Percentiles rank a stretch among this genome's conserved stretches.
Evolutionary conservation across 2,113 vertebrate species (phyloP).

Genomic region (Seriola aureovittata): DNA sequence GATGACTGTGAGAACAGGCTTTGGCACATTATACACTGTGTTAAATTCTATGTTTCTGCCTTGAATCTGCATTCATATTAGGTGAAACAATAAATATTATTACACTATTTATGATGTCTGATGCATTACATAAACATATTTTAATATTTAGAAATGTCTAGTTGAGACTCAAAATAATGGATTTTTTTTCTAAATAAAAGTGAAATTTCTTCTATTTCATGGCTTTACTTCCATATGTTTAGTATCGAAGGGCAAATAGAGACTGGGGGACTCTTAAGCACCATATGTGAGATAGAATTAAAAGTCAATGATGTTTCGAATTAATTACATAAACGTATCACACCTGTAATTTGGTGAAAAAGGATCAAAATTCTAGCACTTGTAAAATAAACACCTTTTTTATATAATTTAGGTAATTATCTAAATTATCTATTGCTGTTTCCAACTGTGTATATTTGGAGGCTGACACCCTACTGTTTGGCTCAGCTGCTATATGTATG

Average conservation of each 20-base stretch:
- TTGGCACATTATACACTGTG: constrained; percentile 48
- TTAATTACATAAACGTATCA: neutral
- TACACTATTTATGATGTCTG: constrained; percentile 10
- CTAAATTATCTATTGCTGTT: neutral
- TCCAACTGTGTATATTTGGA: constrained; percentile 34
- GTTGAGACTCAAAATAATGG: neutral
- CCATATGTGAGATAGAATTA: neutral
- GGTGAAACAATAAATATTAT: constrained; percentile 23
- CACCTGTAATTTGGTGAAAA: neutral
- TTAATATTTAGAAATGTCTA: constrained; percentile 8
- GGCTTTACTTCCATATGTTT: neutral
- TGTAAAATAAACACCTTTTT: neutral
- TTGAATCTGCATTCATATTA: constrained; percentile 19
- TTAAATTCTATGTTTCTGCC: constrained; percentile 48
- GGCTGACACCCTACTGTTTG: constrained; percentile 26
- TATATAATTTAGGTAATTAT: constrained; percentile 21
- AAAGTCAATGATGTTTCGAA: neutral
- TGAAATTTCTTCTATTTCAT: neutral
- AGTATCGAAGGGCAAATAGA: neutral
- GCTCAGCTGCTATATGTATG: constrained; percentile 46
- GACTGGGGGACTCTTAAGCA: neutral
- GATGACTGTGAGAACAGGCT: constrained; percentile 53
- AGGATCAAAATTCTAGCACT: neutral
- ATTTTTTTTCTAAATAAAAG: neutral
- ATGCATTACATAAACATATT: constrained; percentile 23